Base-by-base conservation (phyloP, 2,113 vertebrate species). In the Engraulis encrasicolus region DNA sequence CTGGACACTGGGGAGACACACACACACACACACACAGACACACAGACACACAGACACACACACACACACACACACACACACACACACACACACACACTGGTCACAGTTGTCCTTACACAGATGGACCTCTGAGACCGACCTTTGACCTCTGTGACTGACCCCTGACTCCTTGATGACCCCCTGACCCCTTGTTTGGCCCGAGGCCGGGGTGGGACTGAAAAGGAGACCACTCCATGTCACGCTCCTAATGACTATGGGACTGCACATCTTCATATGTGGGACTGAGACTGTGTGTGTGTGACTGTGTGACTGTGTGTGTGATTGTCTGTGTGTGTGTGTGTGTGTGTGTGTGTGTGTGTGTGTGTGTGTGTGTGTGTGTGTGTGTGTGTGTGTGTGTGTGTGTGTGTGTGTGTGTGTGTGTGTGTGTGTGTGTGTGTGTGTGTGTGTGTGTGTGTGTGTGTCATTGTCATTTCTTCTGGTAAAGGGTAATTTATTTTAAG, bases 401-500 rank as follows among this genome's bases (percentile, higher is more conserved):
- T 11, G 20, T 66, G 58, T 66, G 23, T 66, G 58, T 66, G n/a
- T 66, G 12, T 31, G 23, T 66, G 23, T 74, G 11, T 54, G 52
- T 54, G 52, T 54, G 52, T 18, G 17, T 54, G 12, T 54, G 52
- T 54, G 17, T 54, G 52, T 54, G 52, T 54, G 12, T 54, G 52
- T 1, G 52, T 54, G 52, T 5, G 19, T 54, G 19, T 54, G 52
- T 20, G 14, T 19, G 20, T 52, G n/a, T 66, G 58, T n/a, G n/a
- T n/a, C n/a, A n/a, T n/a, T n/a, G n/a, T n/a, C 23, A 66, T n/a
- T 66, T 66, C 3, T 54, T 74, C 14, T 11, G 12, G 66, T 23
- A 15, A 74, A 74, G 66, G 23, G 66, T 74, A 34, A 74, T 74
- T 34, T 74, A 74, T 74, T 74, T 74, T 14, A 74, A 74, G 23